phyloP scores from a whole-genome alignment of 2,888 invertebrate genomes.

The Lasioglossum leucozonium region DNA sequence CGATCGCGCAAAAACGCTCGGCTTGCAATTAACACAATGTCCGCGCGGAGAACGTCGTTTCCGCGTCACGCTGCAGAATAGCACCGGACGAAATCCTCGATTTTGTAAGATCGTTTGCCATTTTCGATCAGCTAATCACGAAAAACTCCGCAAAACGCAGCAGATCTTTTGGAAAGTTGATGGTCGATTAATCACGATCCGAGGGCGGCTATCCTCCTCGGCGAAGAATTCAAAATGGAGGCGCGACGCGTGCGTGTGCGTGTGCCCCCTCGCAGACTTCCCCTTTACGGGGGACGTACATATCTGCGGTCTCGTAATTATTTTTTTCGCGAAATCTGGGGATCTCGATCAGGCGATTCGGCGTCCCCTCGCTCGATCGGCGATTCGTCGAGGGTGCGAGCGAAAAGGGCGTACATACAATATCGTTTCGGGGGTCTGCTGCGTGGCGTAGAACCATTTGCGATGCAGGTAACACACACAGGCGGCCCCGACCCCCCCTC shows the following conservation, averaged over 20 bases:
- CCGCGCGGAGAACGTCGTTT: too few species aligned
- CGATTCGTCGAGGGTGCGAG: conserved; percentile 57
- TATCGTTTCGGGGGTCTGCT: conserved; percentile 67
- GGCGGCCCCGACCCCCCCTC: conserved; percentile 59
- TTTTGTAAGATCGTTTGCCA: too few species aligned
- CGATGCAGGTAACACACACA: conserved; percentile 70
- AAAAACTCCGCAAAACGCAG: background rate
- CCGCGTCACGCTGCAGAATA: too few species aligned
- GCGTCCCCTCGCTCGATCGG: conserved; percentile 53
- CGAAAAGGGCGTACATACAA: conserved; percentile 62
- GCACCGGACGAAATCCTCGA: too few species aligned
- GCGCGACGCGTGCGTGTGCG: conserved; percentile 12
- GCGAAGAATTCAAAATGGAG: conserved; percentile 56
- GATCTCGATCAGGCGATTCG: conserved; percentile 63
- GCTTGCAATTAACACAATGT: background rate
- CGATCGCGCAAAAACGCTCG: background rate
- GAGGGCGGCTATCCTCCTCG: background rate
- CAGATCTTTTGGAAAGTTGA: background rate
- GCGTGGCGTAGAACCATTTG: conserved; percentile 78
- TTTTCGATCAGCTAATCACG: too few species aligned
- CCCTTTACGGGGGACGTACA: conserved; percentile 22
- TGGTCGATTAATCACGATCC: background rate
- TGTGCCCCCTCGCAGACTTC: conserved; percentile 20
- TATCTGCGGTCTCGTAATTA: conserved; percentile 45
- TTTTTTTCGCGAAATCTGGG: conserved; percentile 58